Evolutionary conservation across 2,113 vertebrate genomes (phyloP).

Genomic region (Seriola quinqueradiata): DNA sequence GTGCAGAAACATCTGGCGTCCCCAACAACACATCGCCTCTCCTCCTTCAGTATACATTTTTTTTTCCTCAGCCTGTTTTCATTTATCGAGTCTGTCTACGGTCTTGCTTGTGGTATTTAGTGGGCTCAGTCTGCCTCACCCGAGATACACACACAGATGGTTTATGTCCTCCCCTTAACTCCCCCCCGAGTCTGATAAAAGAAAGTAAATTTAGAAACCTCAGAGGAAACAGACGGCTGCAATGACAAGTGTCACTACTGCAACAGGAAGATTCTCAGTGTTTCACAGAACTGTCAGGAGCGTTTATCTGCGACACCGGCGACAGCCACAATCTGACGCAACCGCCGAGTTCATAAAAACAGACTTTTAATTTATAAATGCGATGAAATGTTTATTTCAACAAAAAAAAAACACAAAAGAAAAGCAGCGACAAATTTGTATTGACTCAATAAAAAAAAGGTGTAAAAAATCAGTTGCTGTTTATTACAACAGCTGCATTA

Average conservation of each 20-base stretch:
- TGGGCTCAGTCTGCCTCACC: slow-evolving; percentile 26
- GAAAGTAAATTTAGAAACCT: slow-evolving; percentile 30
- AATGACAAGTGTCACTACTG: slow-evolving; percentile 18
- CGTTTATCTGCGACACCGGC: not conserved
- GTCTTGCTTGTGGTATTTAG: slow-evolving; percentile 41
- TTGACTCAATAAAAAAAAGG: not conserved
- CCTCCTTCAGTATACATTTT: slow-evolving; percentile 9
- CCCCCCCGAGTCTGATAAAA: slow-evolving; percentile 40
- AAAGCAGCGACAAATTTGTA: not conserved
- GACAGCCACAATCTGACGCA: not conserved
- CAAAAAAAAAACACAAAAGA: not conserved
- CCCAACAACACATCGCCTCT: not conserved
- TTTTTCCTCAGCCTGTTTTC: slow-evolving; percentile 15
- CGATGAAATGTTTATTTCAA: not conserved
- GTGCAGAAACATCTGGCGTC: slow-evolving; percentile 18
- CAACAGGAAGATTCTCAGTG: not conserved
- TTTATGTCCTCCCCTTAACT: slow-evolving; percentile 30
- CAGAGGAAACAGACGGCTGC: not conserved
- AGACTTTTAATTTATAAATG: not conserved
- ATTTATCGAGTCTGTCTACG: slow-evolving; percentile 15
- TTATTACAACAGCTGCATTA: not conserved
- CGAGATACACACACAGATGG: slow-evolving; percentile 17
- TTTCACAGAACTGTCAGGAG: not conserved
- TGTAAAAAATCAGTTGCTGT: not conserved
- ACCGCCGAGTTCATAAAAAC: not conserved